Conservation (phyloP, 2,888 invertebrate genomes). For the Plemyria rubiginata region DNA sequence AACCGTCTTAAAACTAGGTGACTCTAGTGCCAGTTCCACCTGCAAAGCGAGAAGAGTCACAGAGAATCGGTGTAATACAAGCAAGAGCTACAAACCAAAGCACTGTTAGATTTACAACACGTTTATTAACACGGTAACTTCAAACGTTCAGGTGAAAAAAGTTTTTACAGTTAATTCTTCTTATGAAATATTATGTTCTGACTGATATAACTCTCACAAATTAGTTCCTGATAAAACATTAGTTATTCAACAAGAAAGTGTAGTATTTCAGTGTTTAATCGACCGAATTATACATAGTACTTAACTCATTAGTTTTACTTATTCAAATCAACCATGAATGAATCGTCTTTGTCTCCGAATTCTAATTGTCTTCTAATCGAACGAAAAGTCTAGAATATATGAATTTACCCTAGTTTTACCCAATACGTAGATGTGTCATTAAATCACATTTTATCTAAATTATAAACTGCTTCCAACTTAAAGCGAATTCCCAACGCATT, state of each 20-base stretch:
- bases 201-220: slow-evolving; percentile 10
- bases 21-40: too few relatives aligned
- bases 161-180: slow-evolving; percentile 1
- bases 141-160: neutral
- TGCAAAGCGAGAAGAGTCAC: neutral
- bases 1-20: too few relatives aligned
- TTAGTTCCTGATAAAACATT: slow-evolving; percentile 19
- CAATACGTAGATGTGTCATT: too few relatives aligned
- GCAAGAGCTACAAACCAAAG: neutral
- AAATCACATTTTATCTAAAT: too few relatives aligned
- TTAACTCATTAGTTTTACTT: too few relatives aligned
- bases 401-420: too few relatives aligned
- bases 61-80: neutral
- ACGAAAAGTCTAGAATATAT: too few relatives aligned
- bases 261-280: slow-evolving; percentile 19
- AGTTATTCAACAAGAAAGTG: slow-evolving; percentile 26
- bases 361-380: too few relatives aligned
- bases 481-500: neutral
- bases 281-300: slow-evolving; percentile 4
- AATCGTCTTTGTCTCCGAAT: too few relatives aligned
- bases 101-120: neutral
- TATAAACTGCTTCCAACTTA: too few relatives aligned
- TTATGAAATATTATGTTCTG: slow-evolving; percentile 17
- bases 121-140: neutral
- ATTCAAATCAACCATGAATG: too few relatives aligned